Conservation (phyloP, 1,140 invertebrate genomes). For the Heliothis subflexa region DNA sequence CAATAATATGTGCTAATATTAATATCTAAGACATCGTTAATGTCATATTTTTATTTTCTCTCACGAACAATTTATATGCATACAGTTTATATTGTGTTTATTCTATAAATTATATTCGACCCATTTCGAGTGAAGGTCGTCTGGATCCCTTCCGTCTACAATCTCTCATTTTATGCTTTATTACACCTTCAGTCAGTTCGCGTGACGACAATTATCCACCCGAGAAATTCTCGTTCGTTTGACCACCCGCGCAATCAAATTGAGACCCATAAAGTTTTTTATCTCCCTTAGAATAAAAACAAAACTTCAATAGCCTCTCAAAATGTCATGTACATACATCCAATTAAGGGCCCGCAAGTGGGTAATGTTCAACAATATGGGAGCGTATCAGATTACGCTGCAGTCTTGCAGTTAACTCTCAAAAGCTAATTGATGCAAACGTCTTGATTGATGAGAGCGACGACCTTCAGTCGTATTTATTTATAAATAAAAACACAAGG, state of each 20-base stretch:
- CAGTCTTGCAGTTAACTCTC: constrained; percentile 60
- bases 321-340: constrained; percentile 53
- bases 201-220: constrained; percentile 31
- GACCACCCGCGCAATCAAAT: constrained; percentile 25
- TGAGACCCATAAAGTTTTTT: constrained; percentile 24
- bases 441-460: constrained; percentile 72
- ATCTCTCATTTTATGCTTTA: constrained; percentile 33
- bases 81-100: neutral
- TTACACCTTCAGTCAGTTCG: constrained; percentile 33
- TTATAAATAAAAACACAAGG: constrained; percentile 50
- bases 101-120: constrained; percentile 11
- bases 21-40: neutral
- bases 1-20: neutral
- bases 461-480: constrained; percentile 65
- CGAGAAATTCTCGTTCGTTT: constrained; percentile 30
- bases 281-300: constrained; percentile 25
- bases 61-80: neutral
- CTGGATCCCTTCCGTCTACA: constrained; percentile 28
- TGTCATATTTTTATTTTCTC: neutral
- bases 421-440: constrained; percentile 80
- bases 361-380: constrained; percentile 55
- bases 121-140: constrained; percentile 32
- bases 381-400: constrained; percentile 71
- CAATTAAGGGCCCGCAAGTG: constrained; percentile 65
- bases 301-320: constrained; percentile 50